phyloP scores from a whole-genome alignment of 2,888 invertebrate species.

The Dasysyrphus tricinctus region DNA sequence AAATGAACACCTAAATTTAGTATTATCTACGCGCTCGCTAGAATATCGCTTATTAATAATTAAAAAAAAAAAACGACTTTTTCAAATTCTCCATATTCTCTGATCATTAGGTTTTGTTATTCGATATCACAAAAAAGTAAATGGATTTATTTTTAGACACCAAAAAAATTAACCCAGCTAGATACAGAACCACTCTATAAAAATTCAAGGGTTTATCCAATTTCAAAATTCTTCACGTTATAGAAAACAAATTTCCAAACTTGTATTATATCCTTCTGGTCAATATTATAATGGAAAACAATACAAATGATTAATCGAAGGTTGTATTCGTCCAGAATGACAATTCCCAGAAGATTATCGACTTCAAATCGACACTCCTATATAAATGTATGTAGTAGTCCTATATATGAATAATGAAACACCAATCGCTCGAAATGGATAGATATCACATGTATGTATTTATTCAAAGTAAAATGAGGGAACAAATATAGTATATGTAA shows the following conservation, averaged over 20 bases:
- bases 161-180: background rate
- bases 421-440: slow-evolving; percentile 58
- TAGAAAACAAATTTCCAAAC: slow-evolving; percentile 36
- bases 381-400: too few relatives aligned
- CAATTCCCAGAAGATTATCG: slow-evolving; percentile 74
- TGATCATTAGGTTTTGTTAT: background rate
- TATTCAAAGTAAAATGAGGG: background rate
- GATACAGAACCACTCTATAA: background rate
- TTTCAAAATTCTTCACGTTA: slow-evolving; percentile 10
- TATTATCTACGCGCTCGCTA: too few relatives aligned
- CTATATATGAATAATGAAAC: slow-evolving; percentile 69
- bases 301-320: slow-evolving; percentile 72
- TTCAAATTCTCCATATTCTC: background rate
- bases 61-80: too few relatives aligned
- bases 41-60: too few relatives aligned
- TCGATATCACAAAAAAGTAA: background rate
- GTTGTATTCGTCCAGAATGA: slow-evolving; percentile 70
- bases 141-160: background rate
- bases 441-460: slow-evolving; percentile 26
- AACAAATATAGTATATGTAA: background rate
- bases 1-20: too few relatives aligned
- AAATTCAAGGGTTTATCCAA: slow-evolving; percentile 4
- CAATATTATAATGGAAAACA: slow-evolving; percentile 69
- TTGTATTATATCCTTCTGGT: slow-evolving; percentile 53
- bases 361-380: slow-evolving; percentile 67